Percentiles rank a stretch among this genome's conserved stretches.
phyloP scores from a whole-genome alignment of 2,797 vertebrate genomes.

The Scyliorhinus canicula region DNA sequence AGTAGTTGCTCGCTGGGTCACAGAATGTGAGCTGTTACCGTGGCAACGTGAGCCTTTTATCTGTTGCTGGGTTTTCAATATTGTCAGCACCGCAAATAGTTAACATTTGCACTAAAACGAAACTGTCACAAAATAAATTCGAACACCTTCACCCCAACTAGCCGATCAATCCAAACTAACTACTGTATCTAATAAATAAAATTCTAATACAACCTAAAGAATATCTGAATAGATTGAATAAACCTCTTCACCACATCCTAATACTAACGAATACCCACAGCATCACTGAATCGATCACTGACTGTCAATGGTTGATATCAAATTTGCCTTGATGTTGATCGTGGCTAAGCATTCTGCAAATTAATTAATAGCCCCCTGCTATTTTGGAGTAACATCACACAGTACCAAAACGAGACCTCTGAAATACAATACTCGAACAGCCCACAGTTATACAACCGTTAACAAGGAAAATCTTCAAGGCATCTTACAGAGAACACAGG shows the following conservation, averaged over 20 bases:
- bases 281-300: not conserved
- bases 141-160: not conserved
- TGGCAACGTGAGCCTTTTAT: constrained; percentile 21
- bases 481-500: not conserved
- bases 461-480: not conserved
- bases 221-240: not conserved
- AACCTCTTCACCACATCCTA: constrained; percentile 6
- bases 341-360: not conserved
- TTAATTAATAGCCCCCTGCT: not conserved
- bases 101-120: not conserved
- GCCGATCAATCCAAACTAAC: not conserved
- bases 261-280: not conserved
- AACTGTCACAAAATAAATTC: not conserved
- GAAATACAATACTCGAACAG: not conserved
- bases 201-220: not conserved
- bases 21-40: not conserved
- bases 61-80: not conserved
- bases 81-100: not conserved
- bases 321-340: not conserved
- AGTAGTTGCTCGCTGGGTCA: not conserved
- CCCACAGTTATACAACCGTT: not conserved
- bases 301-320: not conserved
- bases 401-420: not conserved
- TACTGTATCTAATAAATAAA: not conserved
- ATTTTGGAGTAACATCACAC: not conserved